phyloP scores from a whole-genome alignment of 2,888 invertebrate species.

The Dolomedes plantarius region DNA sequence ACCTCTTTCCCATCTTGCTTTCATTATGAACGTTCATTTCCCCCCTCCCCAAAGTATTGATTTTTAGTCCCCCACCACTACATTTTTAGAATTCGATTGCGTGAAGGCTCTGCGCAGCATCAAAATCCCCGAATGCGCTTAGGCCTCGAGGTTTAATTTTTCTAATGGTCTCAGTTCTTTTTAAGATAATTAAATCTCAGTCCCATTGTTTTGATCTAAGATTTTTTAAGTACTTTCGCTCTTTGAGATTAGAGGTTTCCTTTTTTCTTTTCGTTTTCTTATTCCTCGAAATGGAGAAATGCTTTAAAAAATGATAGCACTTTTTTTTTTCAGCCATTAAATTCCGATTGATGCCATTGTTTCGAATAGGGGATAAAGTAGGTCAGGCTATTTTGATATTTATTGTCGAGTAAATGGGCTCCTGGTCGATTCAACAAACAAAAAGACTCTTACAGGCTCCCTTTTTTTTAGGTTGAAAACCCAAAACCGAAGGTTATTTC shows the following conservation, averaged over 20 bases:
- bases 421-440: too few species aligned
- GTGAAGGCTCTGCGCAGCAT: neutral
- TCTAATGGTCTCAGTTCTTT: constrained; percentile 58
- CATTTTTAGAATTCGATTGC: constrained; percentile 21
- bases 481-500: too few species aligned
- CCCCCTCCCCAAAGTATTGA: neutral
- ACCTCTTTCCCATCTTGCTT: constrained; percentile 20
- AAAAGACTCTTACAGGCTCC: too few species aligned
- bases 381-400: too few species aligned
- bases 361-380: too few species aligned
- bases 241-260: neutral
- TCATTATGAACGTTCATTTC: constrained; percentile 40
- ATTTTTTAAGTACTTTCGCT: constrained; percentile 19
- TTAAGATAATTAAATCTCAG: constrained; percentile 53
- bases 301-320: neutral
- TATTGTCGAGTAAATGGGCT: too few species aligned
- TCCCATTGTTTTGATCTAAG: constrained; percentile 37
- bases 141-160: constrained; percentile 51
- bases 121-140: neutral
- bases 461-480: too few species aligned
- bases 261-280: neutral
- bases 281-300: neutral
- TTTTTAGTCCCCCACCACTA: neutral
- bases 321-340: too few species aligned
- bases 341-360: too few species aligned